Conservation (phyloP, 2,888 invertebrate genomes). For the Callosobruchus maculatus region DNA sequence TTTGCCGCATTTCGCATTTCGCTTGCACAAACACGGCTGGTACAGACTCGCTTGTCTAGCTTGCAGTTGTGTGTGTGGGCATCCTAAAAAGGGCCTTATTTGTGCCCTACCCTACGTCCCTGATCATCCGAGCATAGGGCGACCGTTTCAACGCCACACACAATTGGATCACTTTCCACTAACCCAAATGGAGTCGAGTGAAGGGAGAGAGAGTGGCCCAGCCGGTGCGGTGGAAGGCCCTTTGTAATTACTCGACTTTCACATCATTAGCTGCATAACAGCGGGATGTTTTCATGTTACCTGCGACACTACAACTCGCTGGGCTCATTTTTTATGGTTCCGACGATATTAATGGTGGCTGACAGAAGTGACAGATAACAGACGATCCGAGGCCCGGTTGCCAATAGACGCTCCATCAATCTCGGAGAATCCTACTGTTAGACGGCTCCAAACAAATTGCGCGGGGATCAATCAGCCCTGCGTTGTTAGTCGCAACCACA, state of each 20-base stretch:
- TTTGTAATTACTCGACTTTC: conserved; percentile 19
- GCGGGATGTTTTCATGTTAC: conserved; percentile 10
- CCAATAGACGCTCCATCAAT: neutral
- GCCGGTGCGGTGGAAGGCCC: conserved; percentile 1
- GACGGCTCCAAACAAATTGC: neutral
- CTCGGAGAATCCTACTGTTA: neutral
- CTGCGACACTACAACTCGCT: neutral
- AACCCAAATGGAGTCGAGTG: conserved; percentile 1
- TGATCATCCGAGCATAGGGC: neutral
- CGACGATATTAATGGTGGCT: neutral
- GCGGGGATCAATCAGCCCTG: too few species aligned
- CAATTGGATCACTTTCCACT: neutral
- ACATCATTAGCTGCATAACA: conserved; percentile 9
- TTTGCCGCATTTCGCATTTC: too few species aligned
- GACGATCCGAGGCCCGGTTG: neutral
- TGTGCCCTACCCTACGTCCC: neutral
- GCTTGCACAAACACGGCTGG: too few species aligned
- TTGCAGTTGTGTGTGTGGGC: too few species aligned
- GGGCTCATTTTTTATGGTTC: neutral
- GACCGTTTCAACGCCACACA: neutral
- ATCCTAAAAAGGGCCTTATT: too few species aligned
- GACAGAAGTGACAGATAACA: neutral
- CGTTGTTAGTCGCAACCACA: too few species aligned
- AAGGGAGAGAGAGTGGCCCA: conserved; percentile 3
- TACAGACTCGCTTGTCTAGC: too few species aligned